Conservation (phyloP, 2,113 vertebrate genomes). For the Atherinomorus stipes region DNA sequence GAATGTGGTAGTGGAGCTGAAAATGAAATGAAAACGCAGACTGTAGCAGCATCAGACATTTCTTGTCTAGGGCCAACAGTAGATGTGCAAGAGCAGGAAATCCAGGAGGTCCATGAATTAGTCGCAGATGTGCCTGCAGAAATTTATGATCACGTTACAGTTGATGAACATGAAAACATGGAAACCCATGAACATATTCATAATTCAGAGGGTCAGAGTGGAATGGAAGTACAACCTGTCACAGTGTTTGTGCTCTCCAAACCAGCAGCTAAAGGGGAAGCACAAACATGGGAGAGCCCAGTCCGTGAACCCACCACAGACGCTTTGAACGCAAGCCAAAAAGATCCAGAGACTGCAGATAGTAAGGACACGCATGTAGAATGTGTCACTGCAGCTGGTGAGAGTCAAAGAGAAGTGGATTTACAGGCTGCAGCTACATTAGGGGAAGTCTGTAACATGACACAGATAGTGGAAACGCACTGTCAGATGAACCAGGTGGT, state of each 20-base stretch:
- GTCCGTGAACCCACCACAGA: background rate
- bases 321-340: background rate
- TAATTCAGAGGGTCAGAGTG: background rate
- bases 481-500: slow-evolving; percentile 8
- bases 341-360: background rate
- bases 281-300: slow-evolving; percentile 15
- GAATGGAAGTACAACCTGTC: slow-evolving; percentile 10
- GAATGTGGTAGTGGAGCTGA: slow-evolving; percentile 1
- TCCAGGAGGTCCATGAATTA: slow-evolving; percentile 5
- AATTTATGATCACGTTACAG: background rate
- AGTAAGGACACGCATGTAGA: slow-evolving; percentile 9
- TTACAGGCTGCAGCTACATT: background rate
- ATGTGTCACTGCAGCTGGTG: background rate
- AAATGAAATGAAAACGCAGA: slow-evolving; percentile 9
- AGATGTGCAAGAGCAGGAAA: slow-evolving; percentile 27
- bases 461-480: slow-evolving; percentile 5
- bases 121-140: background rate
- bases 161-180: slow-evolving; percentile 12
- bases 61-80: background rate
- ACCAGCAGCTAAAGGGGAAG: slow-evolving; percentile 8
- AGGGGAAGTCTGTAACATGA: slow-evolving; percentile 6
- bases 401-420: slow-evolving; percentile 28
- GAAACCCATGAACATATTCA: background rate
- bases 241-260: background rate
- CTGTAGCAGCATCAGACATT: background rate